Evolutionary conservation across 1,140 invertebrate species (phyloP), one percentile per base, ranked within the genome.

Genomic region (Vollenhovia emeryi): DNA sequence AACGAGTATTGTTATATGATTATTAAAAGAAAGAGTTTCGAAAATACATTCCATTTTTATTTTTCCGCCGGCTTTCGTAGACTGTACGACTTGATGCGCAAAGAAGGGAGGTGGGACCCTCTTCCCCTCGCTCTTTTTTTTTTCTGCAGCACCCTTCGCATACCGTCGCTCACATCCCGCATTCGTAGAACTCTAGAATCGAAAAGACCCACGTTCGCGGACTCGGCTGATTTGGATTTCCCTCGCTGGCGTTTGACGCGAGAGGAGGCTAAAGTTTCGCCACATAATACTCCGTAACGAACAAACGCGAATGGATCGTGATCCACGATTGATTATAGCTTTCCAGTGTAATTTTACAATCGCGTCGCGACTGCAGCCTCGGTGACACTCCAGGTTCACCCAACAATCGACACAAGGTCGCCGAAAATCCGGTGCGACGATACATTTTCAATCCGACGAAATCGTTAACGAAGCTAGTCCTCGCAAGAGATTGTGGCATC

Each of bases 21-120:
- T 89, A 89, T 89, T 89, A 89, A 89, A 89, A 89, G 66, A 89
- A 84, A 79, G 74, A 90, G 68, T 90, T 90, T 84, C 87, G 84
- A 90, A 87, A 90, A 75, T 89, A 89, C 62, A 89, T 89, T 89
- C 85, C 79, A 89, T 62, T 89, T 90, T 90, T 80, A 87, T 90
- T 89, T 87, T 87, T 84, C 66, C 75, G 76, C 86, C 75, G 76
- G 74, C 73, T 84, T 59, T 62, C 60, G 66, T 78, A 83, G 75
- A 79, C 55, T 69, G 4, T 55, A 50, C 9, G 15, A 50, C 24
- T 50, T 62, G 36, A 74, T 74, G 75, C n/a, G 62, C 30, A 36
- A 50, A 50, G n/a, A 18, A n/a, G 13, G 21, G 30, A 33, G 33
- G 21, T 21, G 8, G 15, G 24, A 1, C 9, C 8, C 45, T 7